Base-by-base conservation (phyloP, 2,113 vertebrate species). In the Vulpes ferrilata region DNA sequence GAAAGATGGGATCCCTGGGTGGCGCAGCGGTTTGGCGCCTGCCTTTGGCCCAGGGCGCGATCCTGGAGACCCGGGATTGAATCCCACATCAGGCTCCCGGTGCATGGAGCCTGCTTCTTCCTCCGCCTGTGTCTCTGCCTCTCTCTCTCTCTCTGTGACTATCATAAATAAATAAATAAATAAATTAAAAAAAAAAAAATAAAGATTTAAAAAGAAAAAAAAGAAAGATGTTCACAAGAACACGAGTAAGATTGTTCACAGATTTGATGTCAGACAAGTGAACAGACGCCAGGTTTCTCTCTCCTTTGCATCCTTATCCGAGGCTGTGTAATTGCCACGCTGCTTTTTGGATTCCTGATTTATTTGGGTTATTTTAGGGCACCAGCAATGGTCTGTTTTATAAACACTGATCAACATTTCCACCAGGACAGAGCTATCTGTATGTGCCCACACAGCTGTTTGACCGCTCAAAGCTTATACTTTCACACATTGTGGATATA, bases 321-420 rank as follows among this genome's bases (percentile, higher is more conserved):
- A 71, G 65, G 30, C n/a, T 78, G 22, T 76, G 0, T 76, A 15
- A 30, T 60, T 65, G 43, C 76, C 64, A 62, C 3, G 4, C 30
- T 85, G 48, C 76, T 80, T 79, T 93, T 71, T 96, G 86, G 35
- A 78, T 85, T 95, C 82, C 59, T 81, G 95, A 91, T 82, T 95
- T 59, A 88, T 74, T 13, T 79, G 84, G 35, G 53, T 97, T 92
- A 51, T 89, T 96, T 96, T 71, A 94, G 87, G 67, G 48, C 38
- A 79, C 51, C 12, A 30, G 16, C 35, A 43, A 60, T 19, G 79
- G 64, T 64, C 57, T 87, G 57, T 83, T 93, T 96, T 94, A 62
- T 93, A 81, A 97, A 83, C 1, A 51, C 38, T 53, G 20, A 30
- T 62, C 57, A 53, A 10, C 62, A 69, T 87, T 89, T 83, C 48